A percentile compares a stretch with the other conserved stretches of the same genome.
phyloP scores from a whole-genome alignment of 2,797 vertebrate species.

The Thunnus albacares region DNA sequence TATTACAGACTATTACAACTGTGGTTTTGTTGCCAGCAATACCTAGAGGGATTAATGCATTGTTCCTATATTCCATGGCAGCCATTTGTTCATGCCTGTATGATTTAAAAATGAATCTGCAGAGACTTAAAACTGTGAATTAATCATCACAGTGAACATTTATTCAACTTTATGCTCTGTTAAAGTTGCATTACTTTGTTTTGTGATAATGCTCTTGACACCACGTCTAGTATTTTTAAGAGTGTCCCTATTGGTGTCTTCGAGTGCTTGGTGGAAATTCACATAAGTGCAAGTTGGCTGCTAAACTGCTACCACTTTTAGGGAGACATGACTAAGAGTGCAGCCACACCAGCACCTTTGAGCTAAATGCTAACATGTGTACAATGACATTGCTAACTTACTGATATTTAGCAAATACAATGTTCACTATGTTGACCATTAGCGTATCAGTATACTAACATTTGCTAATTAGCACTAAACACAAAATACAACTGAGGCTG shows the following conservation, averaged over 20 bases:
- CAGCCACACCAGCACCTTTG: not conserved
- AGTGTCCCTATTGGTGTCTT: conserved; percentile 3
- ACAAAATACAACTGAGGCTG: no score
- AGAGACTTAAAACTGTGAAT: not conserved
- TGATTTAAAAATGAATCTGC: not conserved
- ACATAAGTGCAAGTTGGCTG: not conserved
- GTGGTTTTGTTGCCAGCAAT: not conserved
- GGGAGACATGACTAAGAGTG: not conserved
- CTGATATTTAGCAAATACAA: not conserved
- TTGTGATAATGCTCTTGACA: conserved; percentile 2
- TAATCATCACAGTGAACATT: not conserved
- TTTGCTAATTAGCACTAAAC: no score
- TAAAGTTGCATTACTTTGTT: not conserved
- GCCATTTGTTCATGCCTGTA: not conserved
- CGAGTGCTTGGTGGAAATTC: not conserved
- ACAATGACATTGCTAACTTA: not conserved
- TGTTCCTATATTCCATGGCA: not conserved
- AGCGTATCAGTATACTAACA: no score
- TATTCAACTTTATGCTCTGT: not conserved
- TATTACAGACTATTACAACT: not conserved
- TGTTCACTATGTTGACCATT: not conserved
- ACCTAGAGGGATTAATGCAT: not conserved
- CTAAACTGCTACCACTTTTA: not conserved
- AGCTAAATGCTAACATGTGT: not conserved
- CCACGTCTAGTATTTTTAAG: not conserved